These are phyloP conservation scores for Dinocampus coccinellae DNA, from an alignment of 2,888 invertebrate species.

Conservation along the genomic window DNA sequence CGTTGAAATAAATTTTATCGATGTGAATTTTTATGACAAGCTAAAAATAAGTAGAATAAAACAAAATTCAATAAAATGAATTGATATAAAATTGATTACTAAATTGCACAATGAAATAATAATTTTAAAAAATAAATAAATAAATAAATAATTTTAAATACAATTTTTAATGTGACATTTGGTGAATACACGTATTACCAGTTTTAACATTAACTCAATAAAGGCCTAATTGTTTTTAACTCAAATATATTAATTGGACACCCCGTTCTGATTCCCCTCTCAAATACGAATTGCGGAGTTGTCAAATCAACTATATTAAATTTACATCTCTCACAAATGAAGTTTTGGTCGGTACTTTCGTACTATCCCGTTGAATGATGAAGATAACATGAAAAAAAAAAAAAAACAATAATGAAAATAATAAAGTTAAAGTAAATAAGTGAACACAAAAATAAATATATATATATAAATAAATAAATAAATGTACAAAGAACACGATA, in stretches of 20 bases:
- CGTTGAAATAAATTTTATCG: not conserved
- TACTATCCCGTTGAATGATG: constrained; percentile 9
- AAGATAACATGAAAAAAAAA: too few species aligned
- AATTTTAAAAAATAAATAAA: not conserved
- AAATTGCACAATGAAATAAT: not conserved
- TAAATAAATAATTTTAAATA: not conserved
- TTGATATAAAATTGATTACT: too few species aligned
- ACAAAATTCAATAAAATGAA: too few species aligned
- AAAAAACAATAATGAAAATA: too few species aligned
- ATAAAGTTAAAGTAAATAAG: too few species aligned
- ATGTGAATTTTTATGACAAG: too few species aligned
- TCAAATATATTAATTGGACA: constrained; percentile 20
- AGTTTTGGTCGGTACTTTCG: constrained; percentile 22
- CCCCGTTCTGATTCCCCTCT: not conserved
- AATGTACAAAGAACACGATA: too few species aligned
- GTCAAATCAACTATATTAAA: constrained; percentile 23
- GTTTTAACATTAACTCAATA: not conserved
- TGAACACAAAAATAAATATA: too few species aligned
- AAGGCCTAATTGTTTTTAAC: constrained; percentile 12
- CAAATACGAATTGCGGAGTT: constrained; percentile 31
- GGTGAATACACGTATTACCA: not conserved
- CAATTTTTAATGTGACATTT: not conserved
- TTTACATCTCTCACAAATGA: constrained; percentile 32
- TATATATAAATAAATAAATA: too few species aligned
- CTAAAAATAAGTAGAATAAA: too few species aligned